Evolutionary conservation across 2,888 invertebrate genomes (phyloP).

Genomic region (Hypomecis atomaria): DNA sequence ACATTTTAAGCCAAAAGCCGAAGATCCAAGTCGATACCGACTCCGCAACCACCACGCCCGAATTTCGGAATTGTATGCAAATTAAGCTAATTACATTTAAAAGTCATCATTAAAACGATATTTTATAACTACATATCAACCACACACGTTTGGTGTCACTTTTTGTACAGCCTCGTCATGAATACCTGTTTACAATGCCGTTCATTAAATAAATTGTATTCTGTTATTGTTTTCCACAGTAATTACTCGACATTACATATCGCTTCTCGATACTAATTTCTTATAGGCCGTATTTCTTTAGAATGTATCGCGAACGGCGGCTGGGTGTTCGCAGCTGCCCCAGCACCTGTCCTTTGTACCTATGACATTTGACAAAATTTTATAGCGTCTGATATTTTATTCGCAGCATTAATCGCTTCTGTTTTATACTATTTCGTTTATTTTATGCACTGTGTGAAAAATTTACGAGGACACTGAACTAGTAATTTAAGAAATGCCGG

Average conservation of each 20-base stretch:
- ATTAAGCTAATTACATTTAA: no score
- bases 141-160: constrained; percentile 9
- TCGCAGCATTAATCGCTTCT: constrained; percentile 25
- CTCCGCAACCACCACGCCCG: no score
- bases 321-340: constrained; percentile 52
- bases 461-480: no score
- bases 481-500: no score
- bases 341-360: constrained; percentile 66
- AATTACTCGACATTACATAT: constrained; percentile 29
- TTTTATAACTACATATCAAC: neutral
- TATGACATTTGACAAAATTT: constrained; percentile 70
- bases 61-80: no score
- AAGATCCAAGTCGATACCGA: no score
- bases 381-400: constrained; percentile 46
- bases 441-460: no score
- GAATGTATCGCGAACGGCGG: constrained; percentile 45
- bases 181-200: constrained; percentile 16
- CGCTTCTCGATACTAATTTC: constrained; percentile 47
- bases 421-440: neutral
- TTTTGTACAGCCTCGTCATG: constrained; percentile 11
- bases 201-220: constrained; percentile 18
- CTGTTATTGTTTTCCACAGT: constrained; percentile 27
- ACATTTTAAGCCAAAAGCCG: no score
- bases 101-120: no score
- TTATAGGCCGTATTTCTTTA: constrained; percentile 51